phyloP scores from a whole-genome alignment of 1,140 invertebrate genomes.

The Cydia fagiglandana region DNA sequence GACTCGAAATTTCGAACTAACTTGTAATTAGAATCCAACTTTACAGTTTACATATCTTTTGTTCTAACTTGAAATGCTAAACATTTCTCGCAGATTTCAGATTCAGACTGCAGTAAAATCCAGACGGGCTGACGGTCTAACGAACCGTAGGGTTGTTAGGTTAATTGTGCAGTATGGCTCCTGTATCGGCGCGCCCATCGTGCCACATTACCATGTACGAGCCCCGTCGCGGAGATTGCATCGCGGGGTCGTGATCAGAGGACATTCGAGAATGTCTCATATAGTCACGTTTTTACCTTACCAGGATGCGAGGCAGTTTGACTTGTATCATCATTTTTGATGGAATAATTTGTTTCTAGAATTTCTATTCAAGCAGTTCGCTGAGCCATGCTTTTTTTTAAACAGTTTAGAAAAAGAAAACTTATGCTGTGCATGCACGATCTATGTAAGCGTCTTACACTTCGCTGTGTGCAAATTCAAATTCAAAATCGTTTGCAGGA shows the following conservation, averaged over 20 bases:
- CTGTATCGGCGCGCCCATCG: slow-evolving; percentile 40
- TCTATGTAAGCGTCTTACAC: slow-evolving; percentile 36
- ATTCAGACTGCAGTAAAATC: neutral
- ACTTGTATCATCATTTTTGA: slow-evolving; percentile 36
- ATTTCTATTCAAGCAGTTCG: neutral
- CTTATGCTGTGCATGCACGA: slow-evolving; percentile 36
- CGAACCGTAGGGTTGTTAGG: slow-evolving; percentile 45
- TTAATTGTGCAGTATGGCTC: slow-evolving; percentile 48
- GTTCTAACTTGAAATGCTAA: neutral
- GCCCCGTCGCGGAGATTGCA: slow-evolving; percentile 46
- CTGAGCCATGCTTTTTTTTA: neutral
- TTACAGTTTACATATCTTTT: neutral
- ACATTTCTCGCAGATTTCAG: neutral
- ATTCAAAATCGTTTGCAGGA: slow-evolving; percentile 46
- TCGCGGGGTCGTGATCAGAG: slow-evolving; percentile 60
- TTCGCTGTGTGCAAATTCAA: slow-evolving; percentile 53
- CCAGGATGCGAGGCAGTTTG: slow-evolving; percentile 41
- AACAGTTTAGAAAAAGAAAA: neutral
- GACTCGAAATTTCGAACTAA: neutral
- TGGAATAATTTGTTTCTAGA: neutral
- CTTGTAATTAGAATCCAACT: neutral
- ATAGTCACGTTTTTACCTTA: slow-evolving; percentile 65
- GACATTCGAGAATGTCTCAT: slow-evolving; percentile 51
- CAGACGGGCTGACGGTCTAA: slow-evolving; percentile 20
- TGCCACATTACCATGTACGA: slow-evolving; percentile 48